A percentile compares a stretch with the other conserved stretches of the same genome.
Conservation (phyloP, 2,113 vertebrate genomes). For the Neotragus pygmaeus region DNA sequence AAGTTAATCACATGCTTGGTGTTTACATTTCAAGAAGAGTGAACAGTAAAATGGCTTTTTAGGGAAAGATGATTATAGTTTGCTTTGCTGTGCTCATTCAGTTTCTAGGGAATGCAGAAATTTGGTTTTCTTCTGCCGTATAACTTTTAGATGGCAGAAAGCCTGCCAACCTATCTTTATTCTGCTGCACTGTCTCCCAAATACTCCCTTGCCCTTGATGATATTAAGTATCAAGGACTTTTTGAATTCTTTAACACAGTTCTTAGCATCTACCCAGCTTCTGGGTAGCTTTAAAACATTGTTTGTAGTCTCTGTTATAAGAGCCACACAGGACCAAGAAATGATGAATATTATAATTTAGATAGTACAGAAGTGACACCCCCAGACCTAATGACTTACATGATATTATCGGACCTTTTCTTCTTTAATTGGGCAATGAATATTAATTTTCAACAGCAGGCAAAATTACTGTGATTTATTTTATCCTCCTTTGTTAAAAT, state of each 20-base stretch:
- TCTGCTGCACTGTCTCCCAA: conserved; percentile 17
- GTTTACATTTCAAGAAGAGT: background rate
- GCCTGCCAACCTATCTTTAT: background rate
- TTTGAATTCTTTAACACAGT: background rate
- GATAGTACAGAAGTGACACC: background rate
- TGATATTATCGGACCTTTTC: conserved; percentile 9
- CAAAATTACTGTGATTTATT: conserved; percentile 35
- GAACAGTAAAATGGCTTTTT: background rate
- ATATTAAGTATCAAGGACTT: conserved; percentile 36
- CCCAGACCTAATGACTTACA: background rate
- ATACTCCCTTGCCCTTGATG: conserved; percentile 6
- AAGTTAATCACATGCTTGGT: background rate
- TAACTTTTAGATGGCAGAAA: conserved; percentile 6
- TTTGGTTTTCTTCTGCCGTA: conserved; percentile 36
- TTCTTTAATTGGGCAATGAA: conserved; percentile 17
- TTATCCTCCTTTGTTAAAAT: background rate
- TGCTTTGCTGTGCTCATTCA: background rate
- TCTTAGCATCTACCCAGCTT: background rate
- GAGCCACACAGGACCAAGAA: background rate
- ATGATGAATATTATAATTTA: conserved; percentile 46
- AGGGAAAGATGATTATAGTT: background rate
- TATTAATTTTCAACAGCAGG: conserved; percentile 24
- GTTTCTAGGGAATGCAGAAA: conserved; percentile 11
- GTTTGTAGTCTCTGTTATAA: background rate
- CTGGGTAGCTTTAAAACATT: background rate